Evolutionary conservation across 2,797 vertebrate species (phyloP).

Genomic region (Halcyon badia): DNA sequence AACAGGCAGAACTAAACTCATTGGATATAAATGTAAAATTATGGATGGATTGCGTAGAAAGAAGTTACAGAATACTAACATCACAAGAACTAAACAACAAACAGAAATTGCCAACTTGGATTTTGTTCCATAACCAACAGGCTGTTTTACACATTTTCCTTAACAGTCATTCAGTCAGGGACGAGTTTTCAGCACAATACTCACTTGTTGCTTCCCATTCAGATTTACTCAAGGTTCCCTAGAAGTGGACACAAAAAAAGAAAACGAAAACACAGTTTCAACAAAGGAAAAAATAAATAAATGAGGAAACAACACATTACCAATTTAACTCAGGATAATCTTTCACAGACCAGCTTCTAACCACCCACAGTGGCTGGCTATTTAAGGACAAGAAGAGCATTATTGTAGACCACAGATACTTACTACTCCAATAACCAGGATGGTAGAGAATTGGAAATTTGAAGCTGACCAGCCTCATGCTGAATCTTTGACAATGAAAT

Average conservation of each 20-base stretch:
- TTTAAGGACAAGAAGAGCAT: background rate
- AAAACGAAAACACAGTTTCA: background rate
- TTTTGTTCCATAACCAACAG: background rate
- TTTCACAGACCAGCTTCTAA: background rate
- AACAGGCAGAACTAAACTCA: background rate
- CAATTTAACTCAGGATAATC: background rate
- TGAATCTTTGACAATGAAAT: background rate
- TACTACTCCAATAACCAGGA: background rate
- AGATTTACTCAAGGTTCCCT: constrained; percentile 95
- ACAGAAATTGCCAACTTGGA: background rate
- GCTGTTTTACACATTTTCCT: background rate
- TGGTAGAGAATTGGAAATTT: background rate
- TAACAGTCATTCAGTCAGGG: background rate
- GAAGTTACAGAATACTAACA: background rate
- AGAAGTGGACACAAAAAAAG: constrained; percentile 17
- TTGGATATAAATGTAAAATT: background rate
- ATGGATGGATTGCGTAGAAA: background rate
- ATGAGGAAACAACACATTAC: background rate
- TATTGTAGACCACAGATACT: background rate
- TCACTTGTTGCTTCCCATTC: constrained; percentile 98
- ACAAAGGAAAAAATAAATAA: background rate
- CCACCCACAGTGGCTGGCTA: background rate
- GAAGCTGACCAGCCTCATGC: background rate
- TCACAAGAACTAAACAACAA: background rate
- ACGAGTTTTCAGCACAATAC: constrained; percentile 67